Percentiles rank a stretch among this genome's conserved stretches.
These are phyloP conservation scores for Willowsia nigromaculata DNA, from an alignment of 2,888 invertebrate species.

Conservation along the genomic window DNA sequence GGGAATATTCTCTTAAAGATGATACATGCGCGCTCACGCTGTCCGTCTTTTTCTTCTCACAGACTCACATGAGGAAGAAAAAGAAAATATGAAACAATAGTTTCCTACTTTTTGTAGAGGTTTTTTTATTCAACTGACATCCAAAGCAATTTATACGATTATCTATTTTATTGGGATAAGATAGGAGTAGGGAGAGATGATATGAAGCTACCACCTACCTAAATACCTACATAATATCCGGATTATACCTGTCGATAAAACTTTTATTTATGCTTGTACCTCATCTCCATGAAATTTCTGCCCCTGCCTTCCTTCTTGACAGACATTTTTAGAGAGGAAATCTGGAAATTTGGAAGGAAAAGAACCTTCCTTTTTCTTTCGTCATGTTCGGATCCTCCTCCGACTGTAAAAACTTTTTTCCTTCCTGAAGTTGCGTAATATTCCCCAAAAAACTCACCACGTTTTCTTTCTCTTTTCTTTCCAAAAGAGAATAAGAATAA, in stretches of 20 bases:
- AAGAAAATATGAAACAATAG: not conserved
- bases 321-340: not conserved
- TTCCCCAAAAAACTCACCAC: not conserved
- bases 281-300: constrained; percentile 9
- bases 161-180: not conserved
- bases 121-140: not conserved
- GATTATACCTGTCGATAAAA: not conserved
- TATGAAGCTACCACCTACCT: not conserved
- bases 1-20: constrained; percentile 3
- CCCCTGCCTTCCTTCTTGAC: not conserved
- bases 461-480: not conserved
- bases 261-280: not conserved
- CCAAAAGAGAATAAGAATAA: not conserved
- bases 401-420: not conserved
- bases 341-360: not conserved
- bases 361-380: not conserved
- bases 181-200: not conserved
- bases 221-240: not conserved
- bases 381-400: not conserved
- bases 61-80: too few species aligned
- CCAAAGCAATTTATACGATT: not conserved
- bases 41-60: constrained; percentile 19
- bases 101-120: not conserved
- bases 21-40: not conserved
- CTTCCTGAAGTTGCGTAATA: not conserved